Percentiles rank a stretch among this genome's conserved stretches.
Evolutionary conservation across 2,797 vertebrate species (phyloP).

Genomic region (Columba guinea): DNA sequence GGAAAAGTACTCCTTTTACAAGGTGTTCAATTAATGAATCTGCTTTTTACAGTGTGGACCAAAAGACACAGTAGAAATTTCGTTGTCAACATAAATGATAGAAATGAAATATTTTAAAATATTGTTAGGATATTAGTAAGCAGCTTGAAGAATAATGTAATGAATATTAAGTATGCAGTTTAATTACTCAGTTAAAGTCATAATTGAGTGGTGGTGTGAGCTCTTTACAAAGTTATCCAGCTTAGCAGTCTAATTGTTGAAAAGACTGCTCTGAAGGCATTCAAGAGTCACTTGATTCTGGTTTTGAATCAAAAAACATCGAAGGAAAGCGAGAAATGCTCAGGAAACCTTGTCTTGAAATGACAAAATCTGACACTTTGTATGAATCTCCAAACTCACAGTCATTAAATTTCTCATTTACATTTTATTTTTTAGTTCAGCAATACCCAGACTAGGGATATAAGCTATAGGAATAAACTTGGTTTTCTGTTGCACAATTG

Average conservation of each 20-base stretch:
- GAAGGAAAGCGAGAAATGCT: background rate
- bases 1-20: background rate
- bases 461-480: background rate
- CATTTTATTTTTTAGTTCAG: background rate
- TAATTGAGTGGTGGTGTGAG: background rate
- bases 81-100: background rate
- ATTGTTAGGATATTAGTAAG: constrained; percentile 4
- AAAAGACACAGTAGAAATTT: background rate
- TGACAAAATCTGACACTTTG: background rate
- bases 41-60: background rate
- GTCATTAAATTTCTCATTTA: background rate
- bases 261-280: background rate
- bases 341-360: background rate
- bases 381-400: background rate
- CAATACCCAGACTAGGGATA: background rate
- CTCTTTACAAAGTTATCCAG: background rate
- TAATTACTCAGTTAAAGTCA: background rate
- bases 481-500: background rate
- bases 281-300: background rate
- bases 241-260: background rate
- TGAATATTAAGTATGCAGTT: background rate
- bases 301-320: background rate
- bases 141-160: background rate
- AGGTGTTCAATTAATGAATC: background rate
- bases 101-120: constrained; percentile 2